Percentiles rank a stretch among this genome's conserved stretches.
These are phyloP conservation scores for Odontesthes bonariensis DNA, from an alignment of 2,113 vertebrate species.

Conservation along the genomic window DNA sequence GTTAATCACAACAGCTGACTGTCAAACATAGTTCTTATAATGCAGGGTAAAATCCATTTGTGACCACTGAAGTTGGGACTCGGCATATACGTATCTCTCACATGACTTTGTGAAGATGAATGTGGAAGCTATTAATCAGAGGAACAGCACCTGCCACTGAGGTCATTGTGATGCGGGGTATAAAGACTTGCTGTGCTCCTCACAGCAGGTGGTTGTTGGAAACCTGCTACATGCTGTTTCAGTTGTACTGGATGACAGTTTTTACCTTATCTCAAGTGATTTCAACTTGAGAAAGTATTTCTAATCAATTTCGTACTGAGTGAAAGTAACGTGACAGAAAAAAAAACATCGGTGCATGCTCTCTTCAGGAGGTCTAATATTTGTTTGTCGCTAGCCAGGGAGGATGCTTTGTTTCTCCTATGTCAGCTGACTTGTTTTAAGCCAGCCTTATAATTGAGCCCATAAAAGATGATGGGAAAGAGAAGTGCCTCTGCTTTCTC, in stretches of 20 bases:
- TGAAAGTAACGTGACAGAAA: background rate
- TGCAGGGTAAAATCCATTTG: constrained; percentile 49
- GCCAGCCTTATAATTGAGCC: constrained; percentile 27
- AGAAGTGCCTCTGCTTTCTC: constrained; percentile 50
- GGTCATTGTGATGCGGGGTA: constrained; percentile 39
- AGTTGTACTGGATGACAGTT: constrained; percentile 15
- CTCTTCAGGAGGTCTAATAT: background rate
- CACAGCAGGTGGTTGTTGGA: constrained; percentile 41
- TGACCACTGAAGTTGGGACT: constrained; percentile 22
- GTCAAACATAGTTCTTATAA: constrained; percentile 71
- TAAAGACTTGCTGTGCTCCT: constrained; percentile 34
- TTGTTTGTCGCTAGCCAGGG: background rate
- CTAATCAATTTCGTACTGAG: background rate
- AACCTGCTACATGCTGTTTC: constrained; percentile 6
- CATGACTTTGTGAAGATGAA: constrained; percentile 52
- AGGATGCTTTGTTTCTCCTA: constrained; percentile 12
- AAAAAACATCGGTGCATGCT: background rate
- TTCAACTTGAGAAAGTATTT: background rate
- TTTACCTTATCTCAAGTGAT: background rate
- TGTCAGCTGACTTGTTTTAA: constrained; percentile 33
- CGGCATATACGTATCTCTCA: constrained; percentile 43
- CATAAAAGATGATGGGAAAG: constrained; percentile 47
- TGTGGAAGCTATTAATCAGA: constrained; percentile 52
- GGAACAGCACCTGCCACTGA: constrained; percentile 8
- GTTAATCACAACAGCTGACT: constrained; percentile 68